Percentiles rank a stretch among this genome's conserved stretches.
Conservation (phyloP, 53 echinoderm and acorn worm genomes). For the Henricia sp. region DNA sequence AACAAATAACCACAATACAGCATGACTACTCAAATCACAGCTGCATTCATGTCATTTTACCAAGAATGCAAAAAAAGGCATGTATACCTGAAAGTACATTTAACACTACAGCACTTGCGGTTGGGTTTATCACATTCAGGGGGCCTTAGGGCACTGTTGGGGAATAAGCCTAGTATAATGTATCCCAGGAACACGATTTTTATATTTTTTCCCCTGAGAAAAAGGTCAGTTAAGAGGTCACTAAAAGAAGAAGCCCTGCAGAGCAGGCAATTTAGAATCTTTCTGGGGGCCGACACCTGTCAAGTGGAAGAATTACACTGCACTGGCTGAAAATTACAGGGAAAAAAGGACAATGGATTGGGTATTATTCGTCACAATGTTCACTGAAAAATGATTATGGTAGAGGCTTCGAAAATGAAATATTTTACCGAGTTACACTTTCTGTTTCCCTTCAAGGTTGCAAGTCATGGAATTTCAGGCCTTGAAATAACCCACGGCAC, state of each 20-base stretch:
- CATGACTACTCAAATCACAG: not conserved
- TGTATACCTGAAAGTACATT: not conserved
- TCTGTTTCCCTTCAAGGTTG: too few species aligned
- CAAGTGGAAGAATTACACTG: not conserved
- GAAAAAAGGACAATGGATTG: too few species aligned
- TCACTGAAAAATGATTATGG: not conserved
- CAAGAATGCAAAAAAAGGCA: not conserved
- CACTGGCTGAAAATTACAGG: too few species aligned
- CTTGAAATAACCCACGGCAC: too few species aligned
- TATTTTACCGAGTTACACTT: not conserved
- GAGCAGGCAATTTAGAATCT: constrained; percentile 23
- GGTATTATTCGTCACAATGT: not conserved
- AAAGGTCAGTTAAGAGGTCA: constrained; percentile 31
- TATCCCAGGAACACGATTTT: not conserved
- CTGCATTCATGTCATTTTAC: not conserved
- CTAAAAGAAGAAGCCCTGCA: constrained; percentile 4
- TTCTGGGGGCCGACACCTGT: constrained; percentile 50
- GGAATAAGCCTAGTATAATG: too few species aligned
- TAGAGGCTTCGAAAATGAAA: not conserved
- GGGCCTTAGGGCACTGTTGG: too few species aligned
- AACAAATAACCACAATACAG: not conserved
- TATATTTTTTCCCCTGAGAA: constrained; percentile 1
- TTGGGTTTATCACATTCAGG: not conserved
- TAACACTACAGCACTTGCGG: too few species aligned
- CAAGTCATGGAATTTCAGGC: too few species aligned